Conservation (phyloP, 2,888 invertebrate species). For the Scrobipalpa atriplicella region DNA sequence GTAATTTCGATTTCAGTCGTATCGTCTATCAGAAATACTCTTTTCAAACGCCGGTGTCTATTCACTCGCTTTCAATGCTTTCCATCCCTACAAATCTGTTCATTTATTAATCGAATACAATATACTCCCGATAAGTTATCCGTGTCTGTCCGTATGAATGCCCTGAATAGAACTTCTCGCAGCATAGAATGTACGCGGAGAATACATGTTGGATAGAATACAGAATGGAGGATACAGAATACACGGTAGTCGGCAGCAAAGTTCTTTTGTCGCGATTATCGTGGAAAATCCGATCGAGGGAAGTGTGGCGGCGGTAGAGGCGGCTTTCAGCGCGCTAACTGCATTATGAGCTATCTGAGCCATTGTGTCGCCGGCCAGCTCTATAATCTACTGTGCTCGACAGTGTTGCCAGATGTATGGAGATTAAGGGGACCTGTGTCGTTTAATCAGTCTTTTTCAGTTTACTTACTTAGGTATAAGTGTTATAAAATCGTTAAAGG, state of each 20-base stretch:
- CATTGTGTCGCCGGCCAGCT: constrained; percentile 61
- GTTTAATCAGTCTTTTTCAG: too few species aligned
- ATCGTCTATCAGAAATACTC: background rate
- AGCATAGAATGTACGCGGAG: constrained; percentile 17
- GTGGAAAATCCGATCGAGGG: constrained; percentile 79
- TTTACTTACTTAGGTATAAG: too few species aligned
- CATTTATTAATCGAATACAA: constrained; percentile 48
- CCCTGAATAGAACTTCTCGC: constrained; percentile 59
- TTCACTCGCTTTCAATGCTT: background rate
- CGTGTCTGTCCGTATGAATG: constrained; percentile 62
- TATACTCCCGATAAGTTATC: constrained; percentile 59
- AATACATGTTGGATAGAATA: constrained; percentile 24
- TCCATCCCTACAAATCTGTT: constrained; percentile 26
- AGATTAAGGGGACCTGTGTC: background rate
- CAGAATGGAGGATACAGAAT: constrained; percentile 32
- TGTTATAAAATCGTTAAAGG: too few species aligned
- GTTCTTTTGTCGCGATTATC: constrained; percentile 82
- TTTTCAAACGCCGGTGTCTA: constrained; percentile 20
- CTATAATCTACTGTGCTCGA: constrained; percentile 63
- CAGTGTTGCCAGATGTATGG: background rate
- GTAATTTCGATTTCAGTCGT: background rate
- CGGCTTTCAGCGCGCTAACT: constrained; percentile 77
- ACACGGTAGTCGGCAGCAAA: constrained; percentile 63
- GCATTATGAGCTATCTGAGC: constrained; percentile 79
- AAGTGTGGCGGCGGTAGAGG: constrained; percentile 62